These are phyloP conservation scores for Clostera curtula DNA, from an alignment of 2,888 invertebrate species.

Conservation along the genomic window DNA sequence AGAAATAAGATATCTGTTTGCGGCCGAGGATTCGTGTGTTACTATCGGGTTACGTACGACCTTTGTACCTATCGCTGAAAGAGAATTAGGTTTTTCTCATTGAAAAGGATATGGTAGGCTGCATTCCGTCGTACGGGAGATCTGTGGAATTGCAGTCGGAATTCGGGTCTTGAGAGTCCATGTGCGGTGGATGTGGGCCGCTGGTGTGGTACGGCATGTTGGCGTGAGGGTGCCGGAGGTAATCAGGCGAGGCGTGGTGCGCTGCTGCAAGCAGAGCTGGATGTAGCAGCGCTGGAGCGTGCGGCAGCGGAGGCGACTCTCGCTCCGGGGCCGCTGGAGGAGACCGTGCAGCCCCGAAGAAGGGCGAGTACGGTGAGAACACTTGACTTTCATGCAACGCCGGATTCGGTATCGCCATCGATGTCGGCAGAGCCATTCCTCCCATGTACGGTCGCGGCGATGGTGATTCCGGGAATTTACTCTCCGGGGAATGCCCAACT, in stretches of 20 bases:
- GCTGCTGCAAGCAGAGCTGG: slow-evolving; percentile 89
- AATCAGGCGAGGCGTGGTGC: slow-evolving; percentile 89
- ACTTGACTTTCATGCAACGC: slow-evolving; percentile 95
- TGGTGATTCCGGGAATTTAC: slow-evolving; percentile 78
- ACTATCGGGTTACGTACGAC: slow-evolving; percentile 19
- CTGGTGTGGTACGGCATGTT: slow-evolving; percentile 85
- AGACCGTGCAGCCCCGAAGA: slow-evolving; percentile 80
- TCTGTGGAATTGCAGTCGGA: slow-evolving; percentile 95
- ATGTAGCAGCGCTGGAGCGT: slow-evolving; percentile 89
- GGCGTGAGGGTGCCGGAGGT: slow-evolving; percentile 83
- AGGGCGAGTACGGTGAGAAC: slow-evolving; percentile 93
- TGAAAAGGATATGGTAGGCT: slow-evolving; percentile 96
- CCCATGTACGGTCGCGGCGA: slow-evolving; percentile 86
- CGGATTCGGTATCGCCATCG: slow-evolving; percentile 97
- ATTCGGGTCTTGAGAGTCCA: slow-evolving; percentile 89
- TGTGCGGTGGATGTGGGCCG: slow-evolving; percentile 83
- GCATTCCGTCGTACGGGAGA: slow-evolving; percentile 92
- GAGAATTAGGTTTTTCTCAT: slow-evolving; percentile 13
- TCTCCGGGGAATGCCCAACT: slow-evolving; percentile 79
- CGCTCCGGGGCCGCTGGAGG: slow-evolving; percentile 81
- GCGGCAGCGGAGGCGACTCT: slow-evolving; percentile 89
- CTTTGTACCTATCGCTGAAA: slow-evolving; percentile 15
- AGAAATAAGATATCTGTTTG: slow-evolving; percentile 70
- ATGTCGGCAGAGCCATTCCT: slow-evolving; percentile 93
- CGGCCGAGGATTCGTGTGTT: slow-evolving; percentile 35